Evolutionary conservation across 1,140 invertebrate genomes (phyloP).

Genomic region (Helicoverpa zea): DNA sequence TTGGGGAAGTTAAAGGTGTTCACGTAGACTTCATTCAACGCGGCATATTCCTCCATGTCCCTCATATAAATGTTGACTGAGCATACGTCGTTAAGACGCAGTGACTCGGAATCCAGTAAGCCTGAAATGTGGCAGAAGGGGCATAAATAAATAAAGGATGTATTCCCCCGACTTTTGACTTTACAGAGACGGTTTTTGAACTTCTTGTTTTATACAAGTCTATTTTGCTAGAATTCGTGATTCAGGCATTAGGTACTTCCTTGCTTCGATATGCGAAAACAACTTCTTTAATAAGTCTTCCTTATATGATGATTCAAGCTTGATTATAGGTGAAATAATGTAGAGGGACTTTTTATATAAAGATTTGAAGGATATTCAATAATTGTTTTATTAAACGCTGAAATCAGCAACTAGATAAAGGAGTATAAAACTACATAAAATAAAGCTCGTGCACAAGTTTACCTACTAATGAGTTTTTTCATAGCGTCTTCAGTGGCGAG

Average conservation of each 20-base stretch:
- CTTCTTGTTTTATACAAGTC: no score
- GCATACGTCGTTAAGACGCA: conserved; percentile 91
- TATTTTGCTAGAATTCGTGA: no score
- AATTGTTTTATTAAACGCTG: no score
- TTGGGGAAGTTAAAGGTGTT: conserved; percentile 92
- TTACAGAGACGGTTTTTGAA: no score
- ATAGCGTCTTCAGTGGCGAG: conserved; percentile 90
- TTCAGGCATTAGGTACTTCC: no score
- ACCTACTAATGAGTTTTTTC: conserved; percentile 93
- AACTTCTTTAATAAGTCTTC: no score
- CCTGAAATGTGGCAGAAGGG: conserved; percentile 73
- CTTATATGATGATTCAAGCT: no score
- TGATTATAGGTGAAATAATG: no score
- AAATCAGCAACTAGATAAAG: no score
- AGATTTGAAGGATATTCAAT: neutral
- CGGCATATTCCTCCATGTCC: conserved; percentile 93
- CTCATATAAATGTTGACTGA: conserved; percentile 94
- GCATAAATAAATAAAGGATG: conserved; percentile 12
- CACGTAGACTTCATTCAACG: conserved; percentile 93
- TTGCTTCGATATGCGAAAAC: no score
- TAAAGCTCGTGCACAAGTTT: conserved; percentile 83
- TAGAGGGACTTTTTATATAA: no score
- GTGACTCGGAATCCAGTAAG: conserved; percentile 87
- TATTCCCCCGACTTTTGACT: no score
- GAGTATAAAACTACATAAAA: conserved; percentile 57